Evolutionary conservation across 1,140 invertebrate species (phyloP), one percentile per base, ranked within the genome.

Genomic region (Phenacoccus solenopsis): DNA sequence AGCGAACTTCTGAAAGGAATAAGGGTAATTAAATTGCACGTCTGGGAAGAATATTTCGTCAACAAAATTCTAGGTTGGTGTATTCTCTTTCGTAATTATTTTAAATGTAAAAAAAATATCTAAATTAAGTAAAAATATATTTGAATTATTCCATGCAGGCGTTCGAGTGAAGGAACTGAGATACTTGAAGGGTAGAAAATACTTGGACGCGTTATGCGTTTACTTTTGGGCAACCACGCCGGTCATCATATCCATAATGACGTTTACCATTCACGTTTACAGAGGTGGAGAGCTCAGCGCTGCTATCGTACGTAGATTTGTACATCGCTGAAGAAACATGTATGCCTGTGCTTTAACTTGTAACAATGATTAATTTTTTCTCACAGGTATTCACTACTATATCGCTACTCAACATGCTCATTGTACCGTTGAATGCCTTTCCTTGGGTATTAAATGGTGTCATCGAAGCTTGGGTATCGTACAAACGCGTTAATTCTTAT

Each of bases 141-240:
- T n/a, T n/a, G n/a, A n/a, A n/a, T 0, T 71, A 71, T 73, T 74
- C 72, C 67, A 74, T 74, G 67, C 74, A 88, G 86, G 82, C 72
- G 79, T 87, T 12, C 82, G 94, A 59, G 78, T 81, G 1, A 76
- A 80, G 49, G 93, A 96, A 81, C 76, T 96, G 21, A 85, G 86
- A 68, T 90, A 88, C 76, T 78, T 96, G 59, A 87, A 87, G 72
- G 86, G 87, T 20, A 83, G 94, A 72, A 99, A 99, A 81, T 99
- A 98, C 80, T 79, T 99, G 71, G 97, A 99, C 82, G 97, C 96
- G n/a, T 79, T 97, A 64, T 99, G 96, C 81, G 97, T 98, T 1
- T 98, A 94, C 78, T 93, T 99, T 78, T 99, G 97, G 97, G 97
- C 96, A 0, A 96, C 94, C 7, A 98, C 96, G n/a, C 96, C 96